Conservation (phyloP, 2,888 invertebrate species). For the Diarsia dahlii region DNA sequence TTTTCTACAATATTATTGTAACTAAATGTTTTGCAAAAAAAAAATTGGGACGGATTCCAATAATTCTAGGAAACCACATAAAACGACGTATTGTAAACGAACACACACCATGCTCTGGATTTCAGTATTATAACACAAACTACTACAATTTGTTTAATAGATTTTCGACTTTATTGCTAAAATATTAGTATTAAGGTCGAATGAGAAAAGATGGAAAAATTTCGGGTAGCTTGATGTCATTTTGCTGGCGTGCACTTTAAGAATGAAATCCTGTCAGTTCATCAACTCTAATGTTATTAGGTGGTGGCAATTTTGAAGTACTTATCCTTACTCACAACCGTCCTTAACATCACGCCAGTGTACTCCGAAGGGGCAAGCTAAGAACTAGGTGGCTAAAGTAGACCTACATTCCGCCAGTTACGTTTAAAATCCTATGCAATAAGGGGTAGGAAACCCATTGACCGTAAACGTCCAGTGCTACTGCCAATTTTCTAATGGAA, state of each 20-base stretch:
- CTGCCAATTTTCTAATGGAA: slow-evolving; percentile 33
- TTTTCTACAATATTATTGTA: neutral
- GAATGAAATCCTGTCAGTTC: neutral
- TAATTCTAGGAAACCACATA: neutral
- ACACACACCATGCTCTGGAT: neutral
- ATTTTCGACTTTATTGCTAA: too few species aligned
- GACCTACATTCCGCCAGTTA: neutral
- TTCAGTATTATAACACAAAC: too few species aligned
- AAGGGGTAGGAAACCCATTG: neutral
- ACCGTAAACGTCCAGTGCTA: neutral
- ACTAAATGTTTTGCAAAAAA: slow-evolving; percentile 1
- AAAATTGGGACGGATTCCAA: neutral
- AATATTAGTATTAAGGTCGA: too few species aligned
- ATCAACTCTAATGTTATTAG: slow-evolving; percentile 10
- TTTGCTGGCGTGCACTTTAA: too few species aligned
- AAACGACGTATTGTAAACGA: neutral
- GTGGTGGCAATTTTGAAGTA: neutral
- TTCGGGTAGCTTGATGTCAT: too few species aligned
- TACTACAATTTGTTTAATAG: too few species aligned
- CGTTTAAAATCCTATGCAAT: neutral
- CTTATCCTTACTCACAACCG: neutral
- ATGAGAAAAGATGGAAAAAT: too few species aligned
- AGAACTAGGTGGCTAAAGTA: neutral
- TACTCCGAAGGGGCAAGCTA: neutral
- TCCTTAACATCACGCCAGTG: neutral